Conservation (phyloP, 1,140 invertebrate species). For the Drosophila arawakana region DNA sequence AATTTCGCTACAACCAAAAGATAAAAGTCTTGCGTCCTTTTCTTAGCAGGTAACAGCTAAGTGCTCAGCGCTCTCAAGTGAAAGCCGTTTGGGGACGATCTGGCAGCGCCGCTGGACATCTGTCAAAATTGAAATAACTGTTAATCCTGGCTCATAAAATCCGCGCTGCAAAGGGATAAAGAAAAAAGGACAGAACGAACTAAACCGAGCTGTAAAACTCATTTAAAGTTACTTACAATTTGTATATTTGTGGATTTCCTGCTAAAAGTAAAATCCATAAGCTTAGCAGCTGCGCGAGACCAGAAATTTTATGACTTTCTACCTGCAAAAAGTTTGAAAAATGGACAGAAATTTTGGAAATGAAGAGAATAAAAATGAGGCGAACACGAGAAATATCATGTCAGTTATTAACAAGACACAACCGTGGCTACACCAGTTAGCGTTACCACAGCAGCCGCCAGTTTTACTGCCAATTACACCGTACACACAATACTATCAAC, state of each 20-base stretch:
- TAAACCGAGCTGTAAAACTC: background rate
- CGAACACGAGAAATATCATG: constrained; percentile 23
- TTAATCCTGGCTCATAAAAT: constrained; percentile 62
- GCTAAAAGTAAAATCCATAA: background rate
- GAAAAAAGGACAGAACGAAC: background rate
- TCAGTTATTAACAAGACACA: constrained; percentile 36
- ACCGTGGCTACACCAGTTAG: constrained; percentile 6
- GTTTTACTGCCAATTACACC: background rate
- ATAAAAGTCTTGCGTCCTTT: background rate
- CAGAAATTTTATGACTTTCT: constrained; percentile 11
- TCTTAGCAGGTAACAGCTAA: background rate
- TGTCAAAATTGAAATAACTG: constrained; percentile 54
- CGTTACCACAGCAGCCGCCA: background rate
- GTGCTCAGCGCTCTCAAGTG: background rate
- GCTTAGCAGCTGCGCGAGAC: constrained; percentile 19
- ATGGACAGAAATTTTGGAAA: constrained; percentile 13
- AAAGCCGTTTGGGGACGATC: too few species aligned
- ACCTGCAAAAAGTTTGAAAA: constrained; percentile 5
- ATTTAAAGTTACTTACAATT: constrained; percentile 1
- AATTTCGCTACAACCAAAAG: background rate
- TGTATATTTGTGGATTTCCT: background rate
- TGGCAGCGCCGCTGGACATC: constrained; percentile 51
- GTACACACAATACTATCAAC: too few species aligned
- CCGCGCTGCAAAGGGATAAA: background rate
- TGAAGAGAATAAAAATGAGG: constrained; percentile 49